Evolutionary conservation across 2,888 invertebrate genomes (phyloP).

Genomic region (Tetragonula carbonaria): DNA sequence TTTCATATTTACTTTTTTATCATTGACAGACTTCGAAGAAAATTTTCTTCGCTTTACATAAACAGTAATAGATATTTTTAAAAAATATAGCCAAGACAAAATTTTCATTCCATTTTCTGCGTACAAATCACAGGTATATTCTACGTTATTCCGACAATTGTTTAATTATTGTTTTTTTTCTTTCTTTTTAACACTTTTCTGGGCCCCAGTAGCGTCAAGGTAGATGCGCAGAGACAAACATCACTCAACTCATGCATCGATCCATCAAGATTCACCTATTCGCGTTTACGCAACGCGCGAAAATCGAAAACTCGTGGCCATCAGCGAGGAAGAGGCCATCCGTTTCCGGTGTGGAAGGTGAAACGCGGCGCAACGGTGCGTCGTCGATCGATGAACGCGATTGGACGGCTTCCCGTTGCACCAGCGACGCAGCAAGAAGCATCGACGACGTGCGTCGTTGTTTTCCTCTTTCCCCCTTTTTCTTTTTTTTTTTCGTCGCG

Average conservation of each 20-base stretch:
- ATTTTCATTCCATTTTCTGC: too few relatives aligned
- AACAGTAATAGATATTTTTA: too few relatives aligned
- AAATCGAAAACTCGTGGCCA: background rate
- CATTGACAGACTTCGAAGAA: too few relatives aligned
- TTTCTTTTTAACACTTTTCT: too few relatives aligned
- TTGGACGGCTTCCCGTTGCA: slow-evolving; percentile 41
- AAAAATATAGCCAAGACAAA: too few relatives aligned
- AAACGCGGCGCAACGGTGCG: slow-evolving; percentile 37
- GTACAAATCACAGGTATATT: too few relatives aligned
- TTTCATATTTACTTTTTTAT: too few relatives aligned
- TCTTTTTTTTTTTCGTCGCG: background rate
- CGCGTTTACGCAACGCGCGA: background rate
- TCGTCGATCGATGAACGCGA: slow-evolving; percentile 31
- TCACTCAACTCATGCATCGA: background rate
- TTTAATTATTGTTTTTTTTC: too few relatives aligned
- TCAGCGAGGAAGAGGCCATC: background rate
- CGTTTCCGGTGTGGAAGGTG: slow-evolving; percentile 60
- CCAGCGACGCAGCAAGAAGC: slow-evolving; percentile 10
- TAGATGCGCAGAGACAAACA: too few relatives aligned
- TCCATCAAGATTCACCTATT: background rate
- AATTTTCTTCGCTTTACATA: too few relatives aligned
- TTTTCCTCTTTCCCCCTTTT: background rate
- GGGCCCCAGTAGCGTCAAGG: too few relatives aligned
- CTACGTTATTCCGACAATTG: too few relatives aligned
- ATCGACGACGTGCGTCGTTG: background rate